These are phyloP conservation scores for Melanostoma scalare DNA, from an alignment of 2,888 invertebrate species.

Conservation along the genomic window DNA sequence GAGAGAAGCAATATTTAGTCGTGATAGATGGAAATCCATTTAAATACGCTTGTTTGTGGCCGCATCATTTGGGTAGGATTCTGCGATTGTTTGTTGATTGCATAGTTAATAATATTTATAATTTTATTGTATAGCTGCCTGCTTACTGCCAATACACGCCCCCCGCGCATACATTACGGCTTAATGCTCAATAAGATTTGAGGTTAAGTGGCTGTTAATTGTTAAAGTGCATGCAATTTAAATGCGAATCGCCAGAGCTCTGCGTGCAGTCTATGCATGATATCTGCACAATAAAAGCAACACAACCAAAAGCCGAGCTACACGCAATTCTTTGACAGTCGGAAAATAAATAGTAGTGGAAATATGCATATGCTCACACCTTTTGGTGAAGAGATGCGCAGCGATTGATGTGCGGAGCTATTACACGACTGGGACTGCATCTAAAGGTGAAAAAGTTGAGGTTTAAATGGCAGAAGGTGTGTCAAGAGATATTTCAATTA, in stretches of 20 bases:
- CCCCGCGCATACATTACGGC: conserved; percentile 62
- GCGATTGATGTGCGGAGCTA: too few relatives aligned
- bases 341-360: neutral
- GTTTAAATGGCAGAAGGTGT: too few relatives aligned
- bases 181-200: conserved; percentile 68
- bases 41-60: conserved; percentile 30
- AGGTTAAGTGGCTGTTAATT: conserved; percentile 78
- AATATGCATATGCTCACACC: too few relatives aligned
- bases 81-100: conserved; percentile 57
- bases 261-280: conserved; percentile 43
- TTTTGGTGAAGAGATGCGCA: too few relatives aligned
- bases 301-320: conserved; percentile 26
- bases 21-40: conserved; percentile 62
- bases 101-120: conserved; percentile 68
- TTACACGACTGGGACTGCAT: too few relatives aligned
- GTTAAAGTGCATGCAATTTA: conserved; percentile 77
- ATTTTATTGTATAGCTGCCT: conserved; percentile 54
- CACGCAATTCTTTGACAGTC: conserved; percentile 42
- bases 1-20: neutral
- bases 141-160: conserved; percentile 55
- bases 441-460: too few relatives aligned
- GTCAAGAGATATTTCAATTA: too few relatives aligned
- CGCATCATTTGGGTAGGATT: conserved; percentile 27
- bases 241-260: conserved; percentile 60
- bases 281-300: conserved; percentile 28